These are phyloP conservation scores for Pseudeuparius sepicola DNA, from an alignment of 2,888 invertebrate genomes.

Conservation along the genomic window DNA sequence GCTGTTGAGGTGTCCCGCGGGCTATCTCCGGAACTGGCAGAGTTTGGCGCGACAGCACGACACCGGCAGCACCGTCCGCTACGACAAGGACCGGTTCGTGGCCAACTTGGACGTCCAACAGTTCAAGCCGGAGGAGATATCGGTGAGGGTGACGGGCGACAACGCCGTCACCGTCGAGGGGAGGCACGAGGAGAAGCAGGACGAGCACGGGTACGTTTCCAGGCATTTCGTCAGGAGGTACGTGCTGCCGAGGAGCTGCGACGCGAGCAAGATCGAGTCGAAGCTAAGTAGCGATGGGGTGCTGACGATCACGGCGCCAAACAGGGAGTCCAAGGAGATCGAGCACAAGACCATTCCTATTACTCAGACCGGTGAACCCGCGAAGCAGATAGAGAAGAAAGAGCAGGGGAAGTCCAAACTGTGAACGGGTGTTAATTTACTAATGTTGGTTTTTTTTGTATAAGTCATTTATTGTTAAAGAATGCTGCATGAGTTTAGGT, in stretches of 20 bases:
- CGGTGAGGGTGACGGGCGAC: conserved; percentile 60
- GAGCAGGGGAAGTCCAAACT: no score
- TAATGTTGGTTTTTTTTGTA: no score
- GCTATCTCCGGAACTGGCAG: conserved; percentile 42
- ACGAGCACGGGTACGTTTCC: no score
- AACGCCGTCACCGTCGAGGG: conserved; percentile 64
- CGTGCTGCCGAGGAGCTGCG: conserved; percentile 60
- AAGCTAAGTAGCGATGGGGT: conserved; percentile 68
- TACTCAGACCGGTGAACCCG: conserved; percentile 34
- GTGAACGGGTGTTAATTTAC: no score
- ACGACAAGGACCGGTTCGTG: conserved; percentile 57
- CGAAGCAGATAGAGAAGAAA: conserved; percentile 23
- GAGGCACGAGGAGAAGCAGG: no score
- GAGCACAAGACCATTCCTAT: conserved; percentile 41
- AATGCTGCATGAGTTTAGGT: no score
- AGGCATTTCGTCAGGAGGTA: no score
- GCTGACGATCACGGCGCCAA: conserved; percentile 56
- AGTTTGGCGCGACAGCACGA: conserved; percentile 48
- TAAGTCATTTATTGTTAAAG: no score
- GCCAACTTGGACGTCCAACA: conserved; percentile 68
- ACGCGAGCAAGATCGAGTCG: conserved; percentile 60
- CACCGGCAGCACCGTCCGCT: conserved; percentile 32
- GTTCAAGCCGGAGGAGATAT: conserved; percentile 68
- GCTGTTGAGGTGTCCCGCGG: conserved; percentile 21
- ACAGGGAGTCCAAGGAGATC: conserved; percentile 34